These are phyloP conservation scores for Neotoma lepida DNA, from an alignment of 2,113 vertebrate genomes.

Conservation along the genomic window DNA sequence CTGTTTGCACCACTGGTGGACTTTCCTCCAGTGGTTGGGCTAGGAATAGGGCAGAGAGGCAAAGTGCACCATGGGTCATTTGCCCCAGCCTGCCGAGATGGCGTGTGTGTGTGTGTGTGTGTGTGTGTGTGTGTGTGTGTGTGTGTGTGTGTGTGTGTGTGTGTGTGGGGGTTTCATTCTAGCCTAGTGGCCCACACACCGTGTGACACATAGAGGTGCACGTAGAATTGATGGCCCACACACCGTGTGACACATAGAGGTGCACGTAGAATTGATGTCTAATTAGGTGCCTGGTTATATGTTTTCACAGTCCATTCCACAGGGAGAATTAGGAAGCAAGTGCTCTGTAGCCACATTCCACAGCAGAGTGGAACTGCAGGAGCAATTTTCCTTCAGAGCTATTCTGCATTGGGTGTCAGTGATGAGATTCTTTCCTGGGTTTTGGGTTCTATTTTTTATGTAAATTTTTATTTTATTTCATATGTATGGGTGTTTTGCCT, in stretches of 20 bases:
- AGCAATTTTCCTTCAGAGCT: constrained; percentile 60
- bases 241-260: neutral
- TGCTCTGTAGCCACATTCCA: neutral
- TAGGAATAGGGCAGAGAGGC: neutral
- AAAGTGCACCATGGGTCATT: neutral
- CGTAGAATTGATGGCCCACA: neutral
- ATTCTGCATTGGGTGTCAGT: neutral
- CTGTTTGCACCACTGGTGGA: neutral
- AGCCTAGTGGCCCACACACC: rapidly evolving
- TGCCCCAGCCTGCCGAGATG: neutral
- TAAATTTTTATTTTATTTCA: neutral
- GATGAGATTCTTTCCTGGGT: neutral
- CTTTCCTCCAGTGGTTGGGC: neutral
- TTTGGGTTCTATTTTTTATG: constrained; percentile 53
- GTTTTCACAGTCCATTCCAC: constrained; percentile 40
- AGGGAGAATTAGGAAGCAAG: neutral
- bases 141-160: neutral
- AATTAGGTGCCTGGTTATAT: neutral
- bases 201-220: neutral
- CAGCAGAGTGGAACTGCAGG: neutral
- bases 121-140: neutral
- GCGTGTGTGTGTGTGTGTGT: too few species aligned
- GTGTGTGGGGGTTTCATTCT: too few species aligned
- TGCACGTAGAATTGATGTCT: constrained; percentile 7
- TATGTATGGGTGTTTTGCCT: neutral